These are phyloP conservation scores for Elgaria multicarinata DNA, from an alignment of 2,113 vertebrate species.

Conservation along the genomic window DNA sequence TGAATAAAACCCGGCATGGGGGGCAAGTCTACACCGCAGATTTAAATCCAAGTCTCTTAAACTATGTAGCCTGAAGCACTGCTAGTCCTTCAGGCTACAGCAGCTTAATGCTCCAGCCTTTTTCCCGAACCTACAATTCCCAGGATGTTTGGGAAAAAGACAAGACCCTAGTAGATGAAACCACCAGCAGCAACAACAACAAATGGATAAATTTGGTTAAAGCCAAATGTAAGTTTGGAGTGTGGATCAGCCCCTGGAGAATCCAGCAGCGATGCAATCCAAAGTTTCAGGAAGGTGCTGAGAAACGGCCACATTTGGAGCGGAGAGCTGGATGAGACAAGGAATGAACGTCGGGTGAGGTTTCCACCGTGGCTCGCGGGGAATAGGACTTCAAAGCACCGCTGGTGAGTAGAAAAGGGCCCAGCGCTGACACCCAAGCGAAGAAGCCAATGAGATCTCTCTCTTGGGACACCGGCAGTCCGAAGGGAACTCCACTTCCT, in stretches of 20 bases:
- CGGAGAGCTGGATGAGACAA: not conserved
- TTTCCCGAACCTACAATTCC: not conserved
- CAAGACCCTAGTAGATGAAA: no score
- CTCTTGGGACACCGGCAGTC: no score
- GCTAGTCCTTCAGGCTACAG: no score
- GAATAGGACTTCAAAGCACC: not conserved
- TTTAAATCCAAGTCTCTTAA: not conserved
- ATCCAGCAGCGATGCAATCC: not conserved
- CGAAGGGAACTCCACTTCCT: no score
- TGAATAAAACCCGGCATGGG: no score
- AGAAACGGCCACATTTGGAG: not conserved
- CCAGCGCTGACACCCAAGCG: not conserved
- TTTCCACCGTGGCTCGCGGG: no score
- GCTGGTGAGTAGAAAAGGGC: not conserved
- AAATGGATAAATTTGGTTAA: fast-evolving
- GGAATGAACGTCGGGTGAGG: not conserved
- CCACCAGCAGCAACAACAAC: no score
- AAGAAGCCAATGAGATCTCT: not conserved
- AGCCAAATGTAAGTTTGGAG: no score
- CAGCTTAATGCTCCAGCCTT: not conserved
- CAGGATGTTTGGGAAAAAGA: not conserved
- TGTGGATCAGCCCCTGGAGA: no score
- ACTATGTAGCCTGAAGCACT: not conserved
- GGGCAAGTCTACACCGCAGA: not conserved
- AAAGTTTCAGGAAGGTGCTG: no score